Conservation (phyloP, 2,113 vertebrate species). For the Regulus satrapa region DNA sequence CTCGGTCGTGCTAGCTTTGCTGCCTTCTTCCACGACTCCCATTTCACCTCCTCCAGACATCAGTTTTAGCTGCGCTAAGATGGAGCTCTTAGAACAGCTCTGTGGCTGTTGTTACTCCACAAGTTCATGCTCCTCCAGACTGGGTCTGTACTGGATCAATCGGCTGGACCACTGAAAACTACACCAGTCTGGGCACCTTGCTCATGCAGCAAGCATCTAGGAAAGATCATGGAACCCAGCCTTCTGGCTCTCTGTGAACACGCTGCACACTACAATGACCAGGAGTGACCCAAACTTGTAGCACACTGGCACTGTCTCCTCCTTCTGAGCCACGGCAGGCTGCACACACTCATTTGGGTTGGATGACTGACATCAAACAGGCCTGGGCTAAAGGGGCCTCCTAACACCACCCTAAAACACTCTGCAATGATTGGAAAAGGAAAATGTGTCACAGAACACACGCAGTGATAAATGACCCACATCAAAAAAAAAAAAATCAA, state of each 20-base stretch:
- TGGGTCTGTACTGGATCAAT: neutral
- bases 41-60: neutral
- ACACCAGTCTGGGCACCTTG: neutral
- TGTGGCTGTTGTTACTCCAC: neutral
- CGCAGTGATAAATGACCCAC: slow-evolving; percentile 8
- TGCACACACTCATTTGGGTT: accelerated
- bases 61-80: neutral
- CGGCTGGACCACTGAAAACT: neutral
- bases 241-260: neutral
- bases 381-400: neutral
- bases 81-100: neutral
- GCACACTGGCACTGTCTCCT: neutral
- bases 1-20: accelerated
- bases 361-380: neutral
- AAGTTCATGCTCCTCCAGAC: neutral
- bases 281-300: neutral
- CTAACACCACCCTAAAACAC: neutral
- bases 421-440: neutral
- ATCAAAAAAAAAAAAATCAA: neutral
- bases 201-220: neutral
- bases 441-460: neutral
- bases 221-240: neutral
- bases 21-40: neutral
- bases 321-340: neutral
- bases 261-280: neutral